phyloP scores from a whole-genome alignment of 2,797 vertebrate species.

The Manis crassicaudata region DNA sequence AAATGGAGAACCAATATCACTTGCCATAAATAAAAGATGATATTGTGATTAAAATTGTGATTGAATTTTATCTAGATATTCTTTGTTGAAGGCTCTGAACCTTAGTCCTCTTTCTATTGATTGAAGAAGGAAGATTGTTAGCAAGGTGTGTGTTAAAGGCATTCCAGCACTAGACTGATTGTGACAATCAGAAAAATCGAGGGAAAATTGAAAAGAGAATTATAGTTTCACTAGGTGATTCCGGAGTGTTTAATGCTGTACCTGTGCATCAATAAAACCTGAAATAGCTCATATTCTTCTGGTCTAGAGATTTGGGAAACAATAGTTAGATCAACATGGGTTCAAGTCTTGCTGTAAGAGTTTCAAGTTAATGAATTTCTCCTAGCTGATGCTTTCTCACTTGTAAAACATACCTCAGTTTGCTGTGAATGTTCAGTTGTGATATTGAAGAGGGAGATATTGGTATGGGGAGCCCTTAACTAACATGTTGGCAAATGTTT shows the following conservation, averaged over 20 bases:
- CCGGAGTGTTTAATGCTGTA: neutral
- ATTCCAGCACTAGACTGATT: neutral
- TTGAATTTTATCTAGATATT: neutral
- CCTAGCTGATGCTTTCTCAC: neutral
- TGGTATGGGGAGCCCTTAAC: neutral
- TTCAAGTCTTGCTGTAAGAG: neutral
- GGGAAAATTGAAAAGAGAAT: neutral
- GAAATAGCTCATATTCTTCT: neutral
- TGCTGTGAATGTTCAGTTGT: neutral
- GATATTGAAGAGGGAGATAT: neutral
- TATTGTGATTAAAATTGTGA: neutral
- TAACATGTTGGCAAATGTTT: neutral
- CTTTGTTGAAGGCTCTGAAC: neutral
- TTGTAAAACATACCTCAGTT: neutral
- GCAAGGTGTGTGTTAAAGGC: neutral
- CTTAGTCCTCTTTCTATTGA: neutral
- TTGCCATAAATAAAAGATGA: neutral
- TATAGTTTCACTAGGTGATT: neutral
- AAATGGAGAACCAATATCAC: neutral
- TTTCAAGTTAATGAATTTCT: neutral
- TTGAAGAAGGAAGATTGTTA: neutral
- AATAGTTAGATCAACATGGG: neutral
- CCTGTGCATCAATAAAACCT: neutral
- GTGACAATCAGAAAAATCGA: neutral
- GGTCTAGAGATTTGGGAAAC: neutral